Conservation (phyloP, 1,140 invertebrate species). For the Leptoteleia sp. region DNA sequence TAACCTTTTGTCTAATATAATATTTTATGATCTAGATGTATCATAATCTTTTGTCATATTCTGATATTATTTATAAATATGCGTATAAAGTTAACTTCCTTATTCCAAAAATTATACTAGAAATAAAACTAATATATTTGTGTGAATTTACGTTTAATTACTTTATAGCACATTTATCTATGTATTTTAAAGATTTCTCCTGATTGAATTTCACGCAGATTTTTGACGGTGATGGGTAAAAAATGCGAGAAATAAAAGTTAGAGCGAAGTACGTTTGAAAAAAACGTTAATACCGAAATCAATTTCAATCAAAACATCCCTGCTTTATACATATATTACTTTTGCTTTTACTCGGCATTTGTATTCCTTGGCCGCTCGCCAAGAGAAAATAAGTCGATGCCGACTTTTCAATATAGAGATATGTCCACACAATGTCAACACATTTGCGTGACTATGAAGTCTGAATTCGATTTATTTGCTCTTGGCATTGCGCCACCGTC, state of each 20-base stretch:
- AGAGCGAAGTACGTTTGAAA: not conserved
- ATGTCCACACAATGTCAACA: slow-evolving; percentile 52
- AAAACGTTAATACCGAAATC: slow-evolving; percentile 44
- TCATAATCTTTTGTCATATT: no score
- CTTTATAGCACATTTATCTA: slow-evolving; percentile 32
- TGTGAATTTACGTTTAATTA: no score
- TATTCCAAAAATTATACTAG: no score
- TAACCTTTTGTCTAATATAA: no score
- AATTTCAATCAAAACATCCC: slow-evolving; percentile 46
- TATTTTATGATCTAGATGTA: no score
- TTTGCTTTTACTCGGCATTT: slow-evolving; percentile 49
- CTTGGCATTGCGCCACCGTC: slow-evolving; percentile 35
- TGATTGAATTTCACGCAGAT: slow-evolving; percentile 20
- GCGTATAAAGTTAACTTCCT: no score
- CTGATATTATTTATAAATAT: no score
- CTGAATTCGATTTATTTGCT: slow-evolving; percentile 51
- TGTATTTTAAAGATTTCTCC: slow-evolving; percentile 28
- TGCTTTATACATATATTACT: slow-evolving; percentile 54
- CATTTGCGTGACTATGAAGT: slow-evolving; percentile 50
- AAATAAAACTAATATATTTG: no score
- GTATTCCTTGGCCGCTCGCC: slow-evolving; percentile 37
- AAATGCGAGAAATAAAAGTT: slow-evolving; percentile 24
- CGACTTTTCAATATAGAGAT: slow-evolving; percentile 37
- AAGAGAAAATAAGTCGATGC: slow-evolving; percentile 54
- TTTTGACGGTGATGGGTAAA: not conserved